These are phyloP conservation scores for Platysternon megacephalum DNA, from an alignment of 2,113 vertebrate genomes.

Conservation along the genomic window DNA sequence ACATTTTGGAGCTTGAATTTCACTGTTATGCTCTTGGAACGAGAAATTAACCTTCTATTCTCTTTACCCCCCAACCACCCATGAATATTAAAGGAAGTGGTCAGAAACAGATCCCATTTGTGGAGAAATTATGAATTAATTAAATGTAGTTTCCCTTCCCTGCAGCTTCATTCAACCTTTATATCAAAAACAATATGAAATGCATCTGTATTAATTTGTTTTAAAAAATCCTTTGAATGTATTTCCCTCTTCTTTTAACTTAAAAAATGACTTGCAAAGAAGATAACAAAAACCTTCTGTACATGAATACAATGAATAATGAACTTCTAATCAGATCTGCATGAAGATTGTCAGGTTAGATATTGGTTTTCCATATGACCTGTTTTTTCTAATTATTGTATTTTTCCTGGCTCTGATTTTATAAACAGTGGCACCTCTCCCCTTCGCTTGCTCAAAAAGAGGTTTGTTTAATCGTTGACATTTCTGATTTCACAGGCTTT, in stretches of 20 bases:
- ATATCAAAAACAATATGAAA: conserved; percentile 18
- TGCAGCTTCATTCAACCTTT: conserved; percentile 71
- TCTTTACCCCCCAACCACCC: background rate
- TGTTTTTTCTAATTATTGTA: conserved; percentile 60
- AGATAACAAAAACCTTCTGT: conserved; percentile 79
- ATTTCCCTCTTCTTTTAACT: conserved; percentile 69
- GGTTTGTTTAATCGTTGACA: conserved; percentile 50
- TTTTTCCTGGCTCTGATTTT: conserved; percentile 75
- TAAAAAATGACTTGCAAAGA: conserved; percentile 64
- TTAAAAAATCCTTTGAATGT: conserved; percentile 42
- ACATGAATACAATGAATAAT: conserved; percentile 75
- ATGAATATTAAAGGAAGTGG: conserved; percentile 35
- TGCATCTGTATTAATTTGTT: conserved; percentile 59
- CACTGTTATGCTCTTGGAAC: background rate
- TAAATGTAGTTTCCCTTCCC: conserved; percentile 62
- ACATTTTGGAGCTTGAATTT: background rate
- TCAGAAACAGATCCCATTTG: conserved; percentile 36
- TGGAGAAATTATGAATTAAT: conserved; percentile 35
- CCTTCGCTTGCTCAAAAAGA: conserved; percentile 32
- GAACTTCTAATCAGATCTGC: conserved; percentile 59
- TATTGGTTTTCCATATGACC: conserved; percentile 73
- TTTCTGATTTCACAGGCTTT: conserved; percentile 57
- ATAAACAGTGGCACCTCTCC: conserved; percentile 55
- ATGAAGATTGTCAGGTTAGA: conserved; percentile 65
- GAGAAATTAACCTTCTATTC: background rate